Evolutionary conservation across 2,888 invertebrate genomes (phyloP), one percentile per base, ranked within the genome.

Genomic region (Scaeva pyrastri): DNA sequence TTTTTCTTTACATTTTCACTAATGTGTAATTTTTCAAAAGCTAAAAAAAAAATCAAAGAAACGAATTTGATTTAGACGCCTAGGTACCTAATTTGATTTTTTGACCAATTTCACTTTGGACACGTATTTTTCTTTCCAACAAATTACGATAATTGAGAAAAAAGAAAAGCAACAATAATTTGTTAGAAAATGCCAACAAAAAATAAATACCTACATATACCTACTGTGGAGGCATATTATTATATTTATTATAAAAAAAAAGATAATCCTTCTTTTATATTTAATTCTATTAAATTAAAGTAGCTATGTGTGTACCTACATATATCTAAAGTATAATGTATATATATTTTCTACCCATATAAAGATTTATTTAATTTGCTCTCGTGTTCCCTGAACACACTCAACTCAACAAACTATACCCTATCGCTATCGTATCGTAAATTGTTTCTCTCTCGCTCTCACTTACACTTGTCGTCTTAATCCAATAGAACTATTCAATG

Each of bases 361-460:
- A 79, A 52, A 75, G 71, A 79, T 75, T 79, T 84, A 79, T 84
- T 84, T 72, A 84, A 75, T 79, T 84, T 79, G 75, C 75, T 84
- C 70, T 79, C 58, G 52, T 72, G 71, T 84, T 71, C 52, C 77
- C 70, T 56, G 56, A 58, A 71, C 70, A 81, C 50, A 58, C 64
- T 72, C 71, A 43, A 55, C 45, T 62, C 26, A 60, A 73, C 55
- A 70, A 64, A 50, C 48, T 62, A 71, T 75, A 75, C 79, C 79
- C 75, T 84, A 73, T 52, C 71, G n/a, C 6, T 23, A 26, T n/a
- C 36, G 39, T 39, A 21, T 26, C 12, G 14, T 58, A 62, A 48
- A 26, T 36, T 26, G 14, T 43, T 31, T 68, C 31, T 58, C 56
- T 48, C 56, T 70, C 11, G 21, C 48, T 71, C 73, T 77, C 73